Conservation (phyloP, 2,113 vertebrate species). For the Zosterops hypoxanthus region DNA sequence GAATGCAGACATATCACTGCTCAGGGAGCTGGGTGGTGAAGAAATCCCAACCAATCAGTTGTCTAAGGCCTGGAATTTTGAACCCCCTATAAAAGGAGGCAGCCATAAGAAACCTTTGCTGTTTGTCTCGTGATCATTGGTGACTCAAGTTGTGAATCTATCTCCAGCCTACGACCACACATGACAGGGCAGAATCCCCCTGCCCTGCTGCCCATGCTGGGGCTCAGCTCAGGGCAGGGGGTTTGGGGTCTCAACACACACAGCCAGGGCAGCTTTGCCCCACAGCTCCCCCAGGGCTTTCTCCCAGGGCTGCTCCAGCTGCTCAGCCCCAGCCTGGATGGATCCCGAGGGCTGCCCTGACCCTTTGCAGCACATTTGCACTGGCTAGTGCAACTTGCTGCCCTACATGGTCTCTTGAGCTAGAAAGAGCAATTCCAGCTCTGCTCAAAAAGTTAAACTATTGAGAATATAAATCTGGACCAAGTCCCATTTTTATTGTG, state of each 20-base stretch:
- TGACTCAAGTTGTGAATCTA: not conserved
- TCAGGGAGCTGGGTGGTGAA: not conserved
- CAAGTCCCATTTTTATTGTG: not conserved
- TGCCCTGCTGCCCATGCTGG: too few relatives aligned
- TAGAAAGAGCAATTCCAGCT: not conserved
- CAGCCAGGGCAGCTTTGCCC: too few relatives aligned
- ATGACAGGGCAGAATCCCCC: not conserved
- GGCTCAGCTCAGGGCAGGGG: too few relatives aligned
- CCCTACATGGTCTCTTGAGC: not conserved
- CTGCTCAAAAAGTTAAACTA: not conserved
- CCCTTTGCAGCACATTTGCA: not conserved
- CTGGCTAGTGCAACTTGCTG: not conserved
- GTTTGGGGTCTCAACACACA: too few relatives aligned
- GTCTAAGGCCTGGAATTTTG: not conserved
- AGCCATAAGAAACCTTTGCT: too few relatives aligned
- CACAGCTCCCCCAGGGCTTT: too few relatives aligned
- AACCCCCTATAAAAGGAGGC: not conserved
- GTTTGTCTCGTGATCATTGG: not conserved
- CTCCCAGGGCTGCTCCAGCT: too few relatives aligned
- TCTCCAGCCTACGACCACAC: not conserved
- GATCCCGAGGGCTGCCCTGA: too few relatives aligned
- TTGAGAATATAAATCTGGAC: not conserved
- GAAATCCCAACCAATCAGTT: not conserved
- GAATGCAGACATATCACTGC: not conserved
- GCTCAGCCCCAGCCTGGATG: too few relatives aligned